Conservation (phyloP, 2,797 vertebrate species). For the Gymnothorax javanicus region DNA sequence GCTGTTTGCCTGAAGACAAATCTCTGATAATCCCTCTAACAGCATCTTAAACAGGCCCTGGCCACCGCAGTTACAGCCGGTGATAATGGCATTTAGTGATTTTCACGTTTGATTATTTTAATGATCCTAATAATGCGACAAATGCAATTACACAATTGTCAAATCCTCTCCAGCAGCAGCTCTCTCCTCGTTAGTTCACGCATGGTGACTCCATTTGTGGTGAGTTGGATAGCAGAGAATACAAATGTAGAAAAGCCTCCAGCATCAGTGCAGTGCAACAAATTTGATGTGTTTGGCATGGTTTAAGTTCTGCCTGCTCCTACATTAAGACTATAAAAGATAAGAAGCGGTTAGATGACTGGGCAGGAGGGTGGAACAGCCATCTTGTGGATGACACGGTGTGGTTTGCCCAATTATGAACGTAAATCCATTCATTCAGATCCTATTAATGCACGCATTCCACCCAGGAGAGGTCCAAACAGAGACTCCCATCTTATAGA, state of each 20-base stretch:
- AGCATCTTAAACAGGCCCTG: neutral
- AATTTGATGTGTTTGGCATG: neutral
- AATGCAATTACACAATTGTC: slow-evolving; percentile 14
- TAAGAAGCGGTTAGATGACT: neutral
- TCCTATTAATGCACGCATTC: neutral
- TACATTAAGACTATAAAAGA: neutral
- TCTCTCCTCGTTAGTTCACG: neutral
- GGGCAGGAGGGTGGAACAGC: neutral
- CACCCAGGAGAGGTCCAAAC: neutral
- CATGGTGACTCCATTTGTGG: slow-evolving; percentile 11
- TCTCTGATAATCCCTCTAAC: neutral
- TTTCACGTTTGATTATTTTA: slow-evolving; percentile 3
- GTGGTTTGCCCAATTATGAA: neutral
- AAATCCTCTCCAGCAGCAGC: neutral
- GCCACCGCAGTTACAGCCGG: neutral
- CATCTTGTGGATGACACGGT: neutral
- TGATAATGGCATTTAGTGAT: neutral
- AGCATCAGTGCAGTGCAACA: neutral
- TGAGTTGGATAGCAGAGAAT: neutral
- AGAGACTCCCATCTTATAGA: neutral
- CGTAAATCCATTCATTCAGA: neutral
- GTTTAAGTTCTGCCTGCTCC: neutral
- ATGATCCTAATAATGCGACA: slow-evolving; percentile 13
- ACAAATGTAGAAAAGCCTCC: neutral
- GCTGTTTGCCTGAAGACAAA: neutral